Evolutionary conservation across 2,113 vertebrate genomes (phyloP).

Genomic region (Chlorocebus sabaeus): DNA sequence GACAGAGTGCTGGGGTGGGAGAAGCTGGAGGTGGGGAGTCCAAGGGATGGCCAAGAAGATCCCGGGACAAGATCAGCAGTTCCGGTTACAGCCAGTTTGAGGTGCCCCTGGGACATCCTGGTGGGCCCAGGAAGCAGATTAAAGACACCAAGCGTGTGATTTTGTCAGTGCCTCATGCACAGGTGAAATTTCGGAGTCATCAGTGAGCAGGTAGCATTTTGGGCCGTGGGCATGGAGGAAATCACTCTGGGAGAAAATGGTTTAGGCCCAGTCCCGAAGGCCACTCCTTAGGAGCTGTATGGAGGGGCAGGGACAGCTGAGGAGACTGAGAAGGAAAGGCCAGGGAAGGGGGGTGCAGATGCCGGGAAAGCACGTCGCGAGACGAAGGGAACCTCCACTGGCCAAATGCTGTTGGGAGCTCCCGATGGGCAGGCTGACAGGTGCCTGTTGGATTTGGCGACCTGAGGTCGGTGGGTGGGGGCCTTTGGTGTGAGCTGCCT

Average conservation of each 20-base stretch:
- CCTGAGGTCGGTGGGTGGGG: no score
- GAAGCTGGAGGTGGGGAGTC: neutral
- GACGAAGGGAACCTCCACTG: rapidly evolving
- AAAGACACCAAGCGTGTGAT: rapidly evolving
- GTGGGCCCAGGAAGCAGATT: rapidly evolving
- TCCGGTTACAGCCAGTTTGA: rapidly evolving
- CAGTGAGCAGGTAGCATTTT: neutral
- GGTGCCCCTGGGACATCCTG: rapidly evolving
- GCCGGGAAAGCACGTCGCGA: no score
- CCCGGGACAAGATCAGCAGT: rapidly evolving
- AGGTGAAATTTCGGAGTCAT: rapidly evolving
- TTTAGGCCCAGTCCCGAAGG: neutral
- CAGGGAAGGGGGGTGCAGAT: rapidly evolving
- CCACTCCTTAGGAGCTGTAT: neutral
- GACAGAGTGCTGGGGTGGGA: neutral
- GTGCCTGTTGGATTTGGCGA: rapidly evolving
- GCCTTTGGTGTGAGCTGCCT: neutral
- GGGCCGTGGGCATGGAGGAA: rapidly evolving
- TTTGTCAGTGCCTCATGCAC: neutral
- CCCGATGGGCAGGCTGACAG: no score
- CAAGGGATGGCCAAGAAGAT: no score
- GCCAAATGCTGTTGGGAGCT: neutral
- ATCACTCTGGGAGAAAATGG: neutral
- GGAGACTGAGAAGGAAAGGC: neutral
- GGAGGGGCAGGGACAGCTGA: rapidly evolving